phyloP scores from a whole-genome alignment of 2,113 vertebrate species.

The Salvelinus namaycush region DNA sequence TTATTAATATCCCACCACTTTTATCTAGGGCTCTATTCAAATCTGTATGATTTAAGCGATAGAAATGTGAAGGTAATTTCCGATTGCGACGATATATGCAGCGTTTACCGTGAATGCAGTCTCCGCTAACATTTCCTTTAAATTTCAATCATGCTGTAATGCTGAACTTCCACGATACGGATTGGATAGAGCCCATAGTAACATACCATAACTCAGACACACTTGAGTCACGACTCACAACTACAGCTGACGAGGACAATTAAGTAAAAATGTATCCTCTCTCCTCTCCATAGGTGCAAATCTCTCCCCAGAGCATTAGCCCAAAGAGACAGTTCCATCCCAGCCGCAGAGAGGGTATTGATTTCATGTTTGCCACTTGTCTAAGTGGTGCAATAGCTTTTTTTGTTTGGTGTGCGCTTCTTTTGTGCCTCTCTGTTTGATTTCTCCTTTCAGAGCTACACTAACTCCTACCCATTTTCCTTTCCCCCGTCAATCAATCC shows the following conservation, averaged over 20 bases:
- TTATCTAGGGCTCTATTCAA: neutral
- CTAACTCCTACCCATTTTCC: slow-evolving; percentile 4
- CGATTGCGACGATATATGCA: too few relatives aligned
- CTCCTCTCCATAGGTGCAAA: slow-evolving; percentile 1
- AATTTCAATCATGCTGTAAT: too few relatives aligned
- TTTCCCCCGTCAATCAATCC: slow-evolving; percentile 17
- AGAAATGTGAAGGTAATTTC: too few relatives aligned
- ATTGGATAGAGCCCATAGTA: neutral
- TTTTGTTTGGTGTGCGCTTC: neutral
- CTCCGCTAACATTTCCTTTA: too few relatives aligned
- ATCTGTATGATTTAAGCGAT: too few relatives aligned
- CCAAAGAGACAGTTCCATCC: slow-evolving; percentile 29
- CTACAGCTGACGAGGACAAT: slow-evolving; percentile 6
- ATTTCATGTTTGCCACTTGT: slow-evolving; percentile 41
- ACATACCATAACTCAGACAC: neutral
- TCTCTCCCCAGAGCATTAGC: slow-evolving; percentile 16
- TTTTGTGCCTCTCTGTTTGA: slow-evolving; percentile 8
- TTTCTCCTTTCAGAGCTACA: neutral
- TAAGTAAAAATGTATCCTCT: slow-evolving; percentile 15
- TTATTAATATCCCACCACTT: neutral
- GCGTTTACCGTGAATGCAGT: too few relatives aligned
- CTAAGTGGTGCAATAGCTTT: slow-evolving; percentile 7
- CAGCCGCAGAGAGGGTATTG: slow-evolving; percentile 29
- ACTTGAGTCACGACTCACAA: neutral
- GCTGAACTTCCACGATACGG: too few relatives aligned